Evolutionary conservation across 2,888 invertebrate species (phyloP), one percentile per base, ranked within the genome.

Genomic region (Phyllotreta cruciferae): DNA sequence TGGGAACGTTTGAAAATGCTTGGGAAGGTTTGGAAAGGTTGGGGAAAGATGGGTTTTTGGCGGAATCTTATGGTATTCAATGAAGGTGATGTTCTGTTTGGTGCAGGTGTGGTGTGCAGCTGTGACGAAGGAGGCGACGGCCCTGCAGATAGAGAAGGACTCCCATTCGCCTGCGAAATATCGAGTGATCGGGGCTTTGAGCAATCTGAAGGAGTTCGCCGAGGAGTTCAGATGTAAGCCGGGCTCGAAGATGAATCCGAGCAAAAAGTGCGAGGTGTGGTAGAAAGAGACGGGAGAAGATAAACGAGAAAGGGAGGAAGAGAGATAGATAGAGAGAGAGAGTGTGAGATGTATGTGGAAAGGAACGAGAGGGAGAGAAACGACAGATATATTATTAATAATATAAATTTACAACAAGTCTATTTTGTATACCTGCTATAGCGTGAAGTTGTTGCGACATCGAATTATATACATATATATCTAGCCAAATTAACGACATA

Each of bases 111-210:
- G n/a, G 95, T 95, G 95, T 77, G 92, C 94, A 5, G 85, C 92
- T 0, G 90, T 90, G 77, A 94, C 94, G 1, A 89, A 92, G 72
- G 94, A 96, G 81, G 90, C 93, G 0, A 88, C 86, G 0, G 86
- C 90, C 69, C 86, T 96, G 74, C 92, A 95, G 80, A 90, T 97
- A 71, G 92, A 96, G 76, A 96, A 96, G 77, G 97, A 97, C 79
- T 90, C 94, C 14, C 98, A 98, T 79, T 91, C 94, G 9, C 93
- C 95, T 0, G 91, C 95, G 1, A 90, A 90, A 75, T 94, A 89
- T 79, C 84, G 95, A 66, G 95, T 95, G 0, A 90, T 92, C 66
- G 95, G 94, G 0, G 90, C 94, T 0, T 83, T 96, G 56, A 90
- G 92, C n/a, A 96, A 96, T 79, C 83, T 93, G 67, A 85, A 83